Evolutionary conservation across 2,888 invertebrate species (phyloP), one percentile per base, ranked within the genome.

Genomic region (Hemithea aestivaria): DNA sequence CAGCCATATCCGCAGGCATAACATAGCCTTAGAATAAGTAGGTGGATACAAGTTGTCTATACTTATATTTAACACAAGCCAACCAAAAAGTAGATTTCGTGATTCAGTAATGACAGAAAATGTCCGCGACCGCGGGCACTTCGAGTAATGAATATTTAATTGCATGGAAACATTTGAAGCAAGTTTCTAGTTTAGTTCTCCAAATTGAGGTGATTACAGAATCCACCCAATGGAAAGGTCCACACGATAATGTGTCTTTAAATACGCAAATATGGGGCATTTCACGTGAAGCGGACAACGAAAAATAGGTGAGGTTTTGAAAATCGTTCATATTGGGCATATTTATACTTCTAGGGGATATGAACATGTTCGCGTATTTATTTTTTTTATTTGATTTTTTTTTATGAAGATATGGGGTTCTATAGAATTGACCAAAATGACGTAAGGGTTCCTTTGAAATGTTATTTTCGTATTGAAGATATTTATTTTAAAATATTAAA

Each of bases 131-230:
- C 68, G 64, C 65, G 51, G 69, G 67, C 70, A 51, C 46, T 48
- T 40, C 42, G 43, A 45, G 55, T 84, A 83, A 84, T 83, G 82
- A 81, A 79, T 78, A 84, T 80, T 79, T 84, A 83, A 85, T 87
- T 84, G 79, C 74, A 58, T 69, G 56, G 72, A 75, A 76, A 73
- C 70, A 72, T 73, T 70, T 64, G 56, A 54, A 66, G 58, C 51
- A 11, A 22, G 34, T 59, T 60, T 61, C 56, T 63, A 66, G 66
- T 58, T 64, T 66, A 70, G 68, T 73, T 66, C 62, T 58, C 45
- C 58, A 65, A 72, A 80, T 79, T 73, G 65, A 52, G 36, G 58
- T 62, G 58, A 75, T 73, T 73, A 71, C 51, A 41, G 52, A 51
- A 52, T 49, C 25, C 29, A 33, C 25, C 12, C 27, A 11, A 22